Evolutionary conservation across 2,888 invertebrate genomes (phyloP), one percentile per base, ranked within the genome.

Genomic region (Escarpia spicata): DNA sequence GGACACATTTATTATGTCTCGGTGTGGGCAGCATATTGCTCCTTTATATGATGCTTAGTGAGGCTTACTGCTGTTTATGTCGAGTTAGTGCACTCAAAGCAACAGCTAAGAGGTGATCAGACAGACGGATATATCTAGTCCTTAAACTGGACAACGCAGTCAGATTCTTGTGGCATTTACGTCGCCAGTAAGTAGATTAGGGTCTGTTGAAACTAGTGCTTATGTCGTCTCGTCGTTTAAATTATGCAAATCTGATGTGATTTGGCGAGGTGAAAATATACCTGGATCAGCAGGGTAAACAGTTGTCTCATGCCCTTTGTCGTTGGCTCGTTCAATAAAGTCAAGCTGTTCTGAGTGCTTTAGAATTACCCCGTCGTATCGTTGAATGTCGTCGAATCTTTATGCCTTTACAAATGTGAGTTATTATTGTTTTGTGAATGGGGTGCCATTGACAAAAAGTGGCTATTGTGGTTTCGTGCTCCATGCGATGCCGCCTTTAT

Each of bases 281-380:
- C 75, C 75, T 26, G 52, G 75, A 19, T 15, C 75, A 26, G 75
- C n/a, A 15, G 26, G 75, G 75, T n/a, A 75, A 75, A 75, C 75
- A 75, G 19, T 75, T n/a, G 75, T n/a, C 75, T 75, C 75, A 26
- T 19, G 75, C 6, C 75, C n/a, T 19, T 75, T 75, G 75, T 75
- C 26, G 26, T 26, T 0, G 6, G 75, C 75, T 75, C 75, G 75
- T 26, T 75, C 26, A 75, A 75, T 75, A 26, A 75, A 75, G 75
- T 75, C 75, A 75, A 75, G 75, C 75, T n/a, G 75, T 75, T 75
- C n/a, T 26, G 26, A 75, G 75, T 75, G n/a, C 75, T 75, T 75
- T 75, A 75, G 19, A 75, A n/a, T n/a, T 75, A 75, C n/a, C 75
- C 75, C 75, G 75, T 75, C 75, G 75, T 75, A 75, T 75, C 75